phyloP scores from a whole-genome alignment of 2,797 vertebrate genomes.

The Silurus lanzhouensis region DNA sequence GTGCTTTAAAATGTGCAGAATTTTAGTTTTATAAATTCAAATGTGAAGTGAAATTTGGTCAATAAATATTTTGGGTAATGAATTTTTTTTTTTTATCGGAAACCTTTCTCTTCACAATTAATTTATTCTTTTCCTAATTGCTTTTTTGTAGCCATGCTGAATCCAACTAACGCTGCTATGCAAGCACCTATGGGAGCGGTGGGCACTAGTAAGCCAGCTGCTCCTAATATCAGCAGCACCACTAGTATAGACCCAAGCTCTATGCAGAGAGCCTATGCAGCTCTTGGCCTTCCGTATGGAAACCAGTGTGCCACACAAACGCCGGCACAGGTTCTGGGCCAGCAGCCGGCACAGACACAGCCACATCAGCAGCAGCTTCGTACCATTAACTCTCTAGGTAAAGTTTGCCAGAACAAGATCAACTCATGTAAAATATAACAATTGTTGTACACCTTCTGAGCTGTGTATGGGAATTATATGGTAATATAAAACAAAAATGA shows the following conservation, averaged over 20 bases:
- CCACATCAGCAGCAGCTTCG: conserved; percentile 87
- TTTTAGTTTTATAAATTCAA: neutral
- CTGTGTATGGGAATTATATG: neutral
- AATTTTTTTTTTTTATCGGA: neutral
- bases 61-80: neutral
- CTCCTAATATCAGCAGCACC: conserved; percentile 86
- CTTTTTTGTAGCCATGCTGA: conserved; percentile 82
- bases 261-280: conserved; percentile 97
- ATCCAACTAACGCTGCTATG: conserved; percentile 85
- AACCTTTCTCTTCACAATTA: neutral
- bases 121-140: neutral
- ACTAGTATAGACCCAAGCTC: conserved; percentile 97
- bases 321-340: conserved; percentile 71
- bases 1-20: neutral
- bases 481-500: no score
- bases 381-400: conserved; percentile 87
- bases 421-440: neutral
- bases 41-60: neutral
- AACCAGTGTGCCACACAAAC: conserved; percentile 84
- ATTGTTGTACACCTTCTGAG: neutral
- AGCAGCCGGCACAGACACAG: conserved; percentile 60
- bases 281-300: conserved; percentile 93
- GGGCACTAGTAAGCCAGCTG: conserved; percentile 83
- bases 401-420: neutral
- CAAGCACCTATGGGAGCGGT: conserved; percentile 84